phyloP scores from a whole-genome alignment of 1,140 invertebrate genomes.

The Chrysomallon squamiferum region DNA sequence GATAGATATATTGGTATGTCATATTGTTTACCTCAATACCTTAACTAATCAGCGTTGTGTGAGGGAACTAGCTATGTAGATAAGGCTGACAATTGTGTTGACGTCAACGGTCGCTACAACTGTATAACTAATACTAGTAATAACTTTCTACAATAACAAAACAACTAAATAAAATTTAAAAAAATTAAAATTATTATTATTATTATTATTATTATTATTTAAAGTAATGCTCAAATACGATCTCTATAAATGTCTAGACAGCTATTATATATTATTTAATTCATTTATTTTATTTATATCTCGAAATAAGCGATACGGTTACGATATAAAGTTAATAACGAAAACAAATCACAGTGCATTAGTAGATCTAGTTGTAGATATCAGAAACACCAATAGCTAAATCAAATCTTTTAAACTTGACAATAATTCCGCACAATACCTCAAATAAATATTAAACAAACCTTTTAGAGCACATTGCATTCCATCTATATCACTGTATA shows the following conservation, averaged over 20 bases:
- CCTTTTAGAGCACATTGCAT: constrained; percentile 91
- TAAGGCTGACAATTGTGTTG: constrained; percentile 84
- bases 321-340: too few relatives aligned
- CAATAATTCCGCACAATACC: too few relatives aligned
- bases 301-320: too few relatives aligned
- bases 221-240: background rate
- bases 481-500: constrained; percentile 94
- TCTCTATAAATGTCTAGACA: background rate
- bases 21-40: constrained; percentile 75
- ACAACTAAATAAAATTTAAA: too few relatives aligned
- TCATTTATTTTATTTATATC: too few relatives aligned
- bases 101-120: constrained; percentile 86
- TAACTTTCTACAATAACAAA: constrained; percentile 74
- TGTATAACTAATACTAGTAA: constrained; percentile 70
- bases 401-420: too few relatives aligned
- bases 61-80: constrained; percentile 87
- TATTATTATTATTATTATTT: background rate
- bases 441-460: constrained; percentile 58
- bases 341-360: too few relatives aligned
- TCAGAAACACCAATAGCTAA: too few relatives aligned
- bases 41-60: constrained; percentile 70
- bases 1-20: background rate
- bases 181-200: too few relatives aligned
- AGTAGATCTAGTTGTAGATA: too few relatives aligned
- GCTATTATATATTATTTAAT: too few relatives aligned